Conservation (phyloP, 2,888 invertebrate genomes). For the Drosophila multiciliata region DNA sequence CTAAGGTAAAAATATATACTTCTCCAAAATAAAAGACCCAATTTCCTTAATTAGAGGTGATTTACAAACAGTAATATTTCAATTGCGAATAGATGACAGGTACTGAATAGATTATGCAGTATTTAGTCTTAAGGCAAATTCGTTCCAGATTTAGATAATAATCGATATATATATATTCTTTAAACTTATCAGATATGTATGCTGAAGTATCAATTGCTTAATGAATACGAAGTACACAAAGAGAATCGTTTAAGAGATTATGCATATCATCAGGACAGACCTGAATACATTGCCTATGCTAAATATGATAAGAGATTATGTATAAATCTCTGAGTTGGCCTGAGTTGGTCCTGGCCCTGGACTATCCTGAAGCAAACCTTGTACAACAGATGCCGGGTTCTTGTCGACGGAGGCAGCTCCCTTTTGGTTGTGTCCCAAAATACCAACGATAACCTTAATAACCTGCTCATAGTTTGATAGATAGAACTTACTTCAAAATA, state of each 20-base stretch:
- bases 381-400: constrained; percentile 87
- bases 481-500: too few relatives aligned
- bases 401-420: constrained; percentile 98
- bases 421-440: constrained; percentile 89
- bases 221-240: not conserved
- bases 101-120: not conserved
- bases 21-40: not conserved
- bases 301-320: constrained; percentile 23
- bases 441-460: constrained; percentile 36
- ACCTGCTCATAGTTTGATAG: constrained; percentile 23
- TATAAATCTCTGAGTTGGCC: constrained; percentile 36
- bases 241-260: constrained; percentile 26
- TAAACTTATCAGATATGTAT: not conserved
- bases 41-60: not conserved
- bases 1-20: not conserved
- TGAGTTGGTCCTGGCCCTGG: constrained; percentile 61
- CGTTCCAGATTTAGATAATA: not conserved
- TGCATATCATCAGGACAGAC: constrained; percentile 16
- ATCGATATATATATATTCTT: not conserved
- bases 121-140: not conserved
- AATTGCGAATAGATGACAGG: not conserved
- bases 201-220: not conserved
- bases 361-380: constrained; percentile 81
- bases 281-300: constrained; percentile 36
- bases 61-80: not conserved